Conservation (phyloP, 2,797 vertebrate genomes). For the Pangasius djambal region DNA sequence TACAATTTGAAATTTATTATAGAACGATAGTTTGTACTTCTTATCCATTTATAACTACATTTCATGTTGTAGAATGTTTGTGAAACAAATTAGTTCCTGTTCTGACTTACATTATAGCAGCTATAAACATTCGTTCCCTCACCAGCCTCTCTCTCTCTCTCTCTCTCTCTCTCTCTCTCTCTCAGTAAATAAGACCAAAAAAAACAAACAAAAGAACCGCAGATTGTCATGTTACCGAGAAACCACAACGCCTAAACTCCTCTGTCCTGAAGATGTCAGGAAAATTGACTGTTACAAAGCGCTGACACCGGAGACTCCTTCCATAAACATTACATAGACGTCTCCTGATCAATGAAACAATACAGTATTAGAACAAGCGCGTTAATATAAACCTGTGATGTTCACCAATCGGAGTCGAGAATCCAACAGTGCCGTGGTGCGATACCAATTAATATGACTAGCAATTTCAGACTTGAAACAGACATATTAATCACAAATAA, state of each 20-base stretch:
- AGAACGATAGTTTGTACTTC: neutral
- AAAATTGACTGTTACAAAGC: too few species aligned
- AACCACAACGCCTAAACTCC: neutral
- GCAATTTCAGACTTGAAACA: neutral
- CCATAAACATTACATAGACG: neutral
- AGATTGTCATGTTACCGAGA: neutral
- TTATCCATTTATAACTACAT: neutral
- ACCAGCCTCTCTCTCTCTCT: too few species aligned
- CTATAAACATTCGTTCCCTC: neutral
- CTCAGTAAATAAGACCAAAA: too few species aligned
- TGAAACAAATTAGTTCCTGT: neutral
- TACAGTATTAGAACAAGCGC: too few species aligned
- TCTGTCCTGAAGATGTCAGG: too few species aligned
- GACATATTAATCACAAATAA: neutral
- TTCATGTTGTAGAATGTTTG: neutral
- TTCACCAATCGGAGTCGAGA: too few species aligned
- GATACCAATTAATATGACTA: too few species aligned
- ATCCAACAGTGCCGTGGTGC: too few species aligned
- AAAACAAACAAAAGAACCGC: too few species aligned
- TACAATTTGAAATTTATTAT: neutral
- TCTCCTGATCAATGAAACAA: neutral
- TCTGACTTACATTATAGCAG: neutral
- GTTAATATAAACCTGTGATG: too few species aligned
- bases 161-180: too few species aligned
- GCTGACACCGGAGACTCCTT: neutral